Evolutionary conservation across 2,888 invertebrate species (phyloP).

Genomic region (Apodemia duryi): DNA sequence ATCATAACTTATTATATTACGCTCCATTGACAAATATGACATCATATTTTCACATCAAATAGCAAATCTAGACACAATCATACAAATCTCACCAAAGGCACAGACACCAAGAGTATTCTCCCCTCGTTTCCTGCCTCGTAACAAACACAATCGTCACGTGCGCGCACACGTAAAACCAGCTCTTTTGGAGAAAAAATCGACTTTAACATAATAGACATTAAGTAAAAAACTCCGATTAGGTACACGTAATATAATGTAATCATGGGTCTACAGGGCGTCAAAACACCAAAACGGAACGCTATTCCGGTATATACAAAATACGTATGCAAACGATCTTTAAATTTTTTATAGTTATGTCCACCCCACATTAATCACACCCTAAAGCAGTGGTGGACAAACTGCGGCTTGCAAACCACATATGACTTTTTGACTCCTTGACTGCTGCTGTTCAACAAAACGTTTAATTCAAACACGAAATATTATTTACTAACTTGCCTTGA

Average conservation of each 20-base stretch:
- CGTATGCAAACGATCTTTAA: slow-evolving; percentile 67
- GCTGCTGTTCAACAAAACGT: no score
- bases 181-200: neutral
- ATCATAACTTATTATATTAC: neutral
- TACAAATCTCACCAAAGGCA: slow-evolving; percentile 53
- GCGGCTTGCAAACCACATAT: no score
- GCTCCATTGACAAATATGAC: slow-evolving; percentile 39
- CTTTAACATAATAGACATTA: neutral
- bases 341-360: slow-evolving; percentile 78
- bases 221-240: no score
- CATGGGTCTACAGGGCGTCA: slow-evolving; percentile 42
- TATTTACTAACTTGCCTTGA: no score
- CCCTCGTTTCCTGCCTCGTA: slow-evolving; percentile 70
- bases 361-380: slow-evolving; percentile 41
- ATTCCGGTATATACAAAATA: slow-evolving; percentile 57
- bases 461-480: no score
- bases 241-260: no score
- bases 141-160: slow-evolving; percentile 56
- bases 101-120: slow-evolving; percentile 56
- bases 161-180: slow-evolving; percentile 16
- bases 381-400: no score
- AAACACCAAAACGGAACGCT: slow-evolving; percentile 62
- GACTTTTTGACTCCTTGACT: no score
- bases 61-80: slow-evolving; percentile 53
- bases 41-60: slow-evolving; percentile 44